A percentile compares a stretch with the other conserved stretches of the same genome.
These are phyloP conservation scores for Platerodrilus igneus DNA, from an alignment of 2,888 invertebrate species.

Conservation along the genomic window DNA sequence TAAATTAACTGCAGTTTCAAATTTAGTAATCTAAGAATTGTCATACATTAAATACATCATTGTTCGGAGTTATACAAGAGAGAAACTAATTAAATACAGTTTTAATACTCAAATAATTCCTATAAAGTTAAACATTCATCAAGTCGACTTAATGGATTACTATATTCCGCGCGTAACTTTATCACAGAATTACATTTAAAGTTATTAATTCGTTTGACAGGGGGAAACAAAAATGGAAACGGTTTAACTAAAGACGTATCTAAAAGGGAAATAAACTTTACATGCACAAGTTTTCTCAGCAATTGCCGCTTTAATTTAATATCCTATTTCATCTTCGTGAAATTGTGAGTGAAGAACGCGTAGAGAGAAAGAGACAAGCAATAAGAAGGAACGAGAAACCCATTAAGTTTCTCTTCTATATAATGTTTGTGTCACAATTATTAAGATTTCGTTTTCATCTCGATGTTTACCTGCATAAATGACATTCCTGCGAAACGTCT, in stretches of 20 bases:
- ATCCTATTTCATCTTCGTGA: conserved; percentile 32
- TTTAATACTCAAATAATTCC: conserved; percentile 44
- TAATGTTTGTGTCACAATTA: conserved; percentile 45
- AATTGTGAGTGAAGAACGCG: conserved; percentile 25
- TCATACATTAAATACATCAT: too few species aligned
- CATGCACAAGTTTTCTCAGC: conserved; percentile 34
- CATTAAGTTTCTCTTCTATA: conserved; percentile 32
- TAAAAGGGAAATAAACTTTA: conserved; percentile 32
- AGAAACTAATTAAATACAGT: conserved; percentile 41
- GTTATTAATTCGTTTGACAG: conserved; percentile 41
- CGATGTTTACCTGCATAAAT: conserved; percentile 41
- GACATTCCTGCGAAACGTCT: conserved; percentile 35
- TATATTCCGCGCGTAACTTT: conserved; percentile 35
- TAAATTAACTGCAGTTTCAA: too few species aligned
- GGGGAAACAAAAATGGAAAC: conserved; percentile 28
- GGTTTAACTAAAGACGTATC: conserved; percentile 23
- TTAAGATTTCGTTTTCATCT: conserved; percentile 46
- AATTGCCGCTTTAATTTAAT: conserved; percentile 40
- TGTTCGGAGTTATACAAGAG: too few species aligned
- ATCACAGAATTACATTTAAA: conserved; percentile 41
- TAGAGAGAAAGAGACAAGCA: conserved; percentile 21
- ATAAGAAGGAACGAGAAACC: conserved; percentile 29
- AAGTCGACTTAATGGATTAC: conserved; percentile 38
- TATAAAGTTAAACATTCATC: conserved; percentile 45
- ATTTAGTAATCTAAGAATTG: too few species aligned